phyloP scores from a whole-genome alignment of 1,140 invertebrate genomes.

The Tetramorium alpestre region DNA sequence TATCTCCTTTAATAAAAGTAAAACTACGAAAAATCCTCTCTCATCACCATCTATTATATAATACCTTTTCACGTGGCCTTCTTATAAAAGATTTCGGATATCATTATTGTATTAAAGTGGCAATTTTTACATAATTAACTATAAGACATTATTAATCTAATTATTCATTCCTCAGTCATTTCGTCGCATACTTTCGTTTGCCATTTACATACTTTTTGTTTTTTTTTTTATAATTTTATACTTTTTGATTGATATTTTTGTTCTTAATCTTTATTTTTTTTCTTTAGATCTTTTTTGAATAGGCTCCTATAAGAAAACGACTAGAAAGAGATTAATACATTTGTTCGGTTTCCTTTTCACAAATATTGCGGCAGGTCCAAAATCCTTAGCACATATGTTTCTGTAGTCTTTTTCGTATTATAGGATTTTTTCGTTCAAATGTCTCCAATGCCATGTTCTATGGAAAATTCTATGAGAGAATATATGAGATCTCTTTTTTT shows the following conservation, averaged over 20 bases:
- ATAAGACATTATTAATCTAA: background rate
- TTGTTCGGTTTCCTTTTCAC: background rate
- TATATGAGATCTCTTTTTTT: background rate
- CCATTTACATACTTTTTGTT: too few relatives aligned
- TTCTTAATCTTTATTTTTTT: background rate
- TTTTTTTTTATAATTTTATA: too few relatives aligned
- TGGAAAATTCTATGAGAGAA: background rate
- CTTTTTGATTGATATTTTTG: background rate
- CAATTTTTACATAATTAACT: background rate
- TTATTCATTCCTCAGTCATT: too few relatives aligned
- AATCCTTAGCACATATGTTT: background rate
- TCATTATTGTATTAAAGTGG: background rate
- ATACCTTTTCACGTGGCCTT: background rate
- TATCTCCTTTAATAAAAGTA: slow-evolving; percentile 6
- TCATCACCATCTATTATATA: background rate
- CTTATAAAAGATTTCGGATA: background rate
- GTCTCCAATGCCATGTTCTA: background rate
- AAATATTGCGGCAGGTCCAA: background rate
- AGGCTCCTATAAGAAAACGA: too few relatives aligned
- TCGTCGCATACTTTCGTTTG: background rate
- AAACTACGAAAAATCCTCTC: background rate
- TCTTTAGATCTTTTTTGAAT: background rate
- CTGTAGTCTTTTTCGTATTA: background rate
- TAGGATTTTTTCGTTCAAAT: background rate
- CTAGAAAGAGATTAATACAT: background rate